Base-by-base conservation (phyloP, 2,113 vertebrate genomes). In the Athene cunicularia region DNA sequence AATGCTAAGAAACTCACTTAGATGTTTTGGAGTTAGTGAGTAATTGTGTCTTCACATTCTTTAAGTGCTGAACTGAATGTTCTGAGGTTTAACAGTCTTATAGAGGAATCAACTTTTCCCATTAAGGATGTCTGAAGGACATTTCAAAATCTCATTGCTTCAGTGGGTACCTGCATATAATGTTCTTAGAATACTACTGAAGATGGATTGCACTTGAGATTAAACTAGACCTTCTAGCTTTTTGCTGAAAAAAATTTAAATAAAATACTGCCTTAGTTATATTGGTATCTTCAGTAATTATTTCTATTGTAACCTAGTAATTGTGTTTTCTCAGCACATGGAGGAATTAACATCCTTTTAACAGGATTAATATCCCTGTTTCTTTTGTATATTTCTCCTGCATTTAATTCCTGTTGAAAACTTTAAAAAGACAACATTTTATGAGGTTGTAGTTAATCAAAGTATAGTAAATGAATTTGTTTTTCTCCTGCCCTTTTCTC, bases 291-390 rank as follows among this genome's bases (percentile, higher is more conserved):
- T 33, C 80, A 71, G 37, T 66, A 92, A 94, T 95, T 81, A 74
- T 91, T 94, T 89, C 70, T 60, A 7, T 84, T 89, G 56, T 81
- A 81, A 89, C 83, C 30, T 49, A 60, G 75, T 68, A 88, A 90
- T 86, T 92, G 68, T 90, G 43, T 87, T 91, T 95, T 47, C 71
- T 67, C n/a, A 22, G 62, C 33, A 94, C 33, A 49, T 18, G 62
- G 33, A 86, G 6, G 56, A 79, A 93, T 95, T 96, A 97, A 60
- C 58, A 79, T 67, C 58, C 66, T 82, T 82, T 95, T 93, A 93
- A 95, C 71, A 93, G 79, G 74, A 95, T 88, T 86, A 92, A 85
- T 87, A 91, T 67, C 47, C 66, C 60, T 82, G 49, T 83, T 93
- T 70, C 81, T 93, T 92, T 92, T 92, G 58, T 95, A 41, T 41